Evolutionary conservation across 2,888 invertebrate species (phyloP).

Genomic region (Drosophila rellima): DNA sequence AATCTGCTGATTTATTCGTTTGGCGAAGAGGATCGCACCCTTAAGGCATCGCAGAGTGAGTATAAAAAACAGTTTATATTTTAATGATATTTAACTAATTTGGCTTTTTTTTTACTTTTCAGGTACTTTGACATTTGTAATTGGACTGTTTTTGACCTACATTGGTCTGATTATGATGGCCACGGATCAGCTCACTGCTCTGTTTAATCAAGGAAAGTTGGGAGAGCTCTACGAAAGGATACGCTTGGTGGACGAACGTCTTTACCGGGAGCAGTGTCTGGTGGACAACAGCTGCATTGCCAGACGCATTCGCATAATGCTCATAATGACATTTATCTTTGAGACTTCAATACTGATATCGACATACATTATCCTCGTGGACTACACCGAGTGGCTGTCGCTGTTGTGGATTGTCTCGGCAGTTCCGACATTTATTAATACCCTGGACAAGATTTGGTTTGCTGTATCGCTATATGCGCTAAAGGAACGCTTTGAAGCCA

Average conservation of each 20-base stretch:
- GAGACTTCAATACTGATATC: conserved; percentile 79
- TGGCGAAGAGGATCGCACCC: conserved; percentile 76
- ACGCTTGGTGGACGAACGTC: conserved; percentile 82
- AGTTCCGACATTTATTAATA: conserved; percentile 83
- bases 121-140: conserved; percentile 85
- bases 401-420: conserved; percentile 81
- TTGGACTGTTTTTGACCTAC: conserved; percentile 85
- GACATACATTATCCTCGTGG: conserved; percentile 77
- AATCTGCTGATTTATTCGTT: conserved; percentile 82
- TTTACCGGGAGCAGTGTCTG: conserved; percentile 79
- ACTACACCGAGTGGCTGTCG: conserved; percentile 74
- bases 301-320: conserved; percentile 76
- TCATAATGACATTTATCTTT: conserved; percentile 71
- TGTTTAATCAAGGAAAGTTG: conserved; percentile 82
- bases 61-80: conserved; percentile 10
- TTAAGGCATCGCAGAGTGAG: conserved; percentile 83
- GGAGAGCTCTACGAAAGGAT: conserved; percentile 83
- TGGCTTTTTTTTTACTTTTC: background rate
- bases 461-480: conserved; percentile 82
- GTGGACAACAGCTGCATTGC: conserved; percentile 75
- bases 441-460: conserved; percentile 85
- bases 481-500: conserved; percentile 82
- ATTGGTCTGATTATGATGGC: conserved; percentile 85
- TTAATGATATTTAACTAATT: background rate
- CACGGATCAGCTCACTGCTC: conserved; percentile 83